phyloP scores from a whole-genome alignment of 1,140 invertebrate species.

The Drosophila oshimai region DNA sequence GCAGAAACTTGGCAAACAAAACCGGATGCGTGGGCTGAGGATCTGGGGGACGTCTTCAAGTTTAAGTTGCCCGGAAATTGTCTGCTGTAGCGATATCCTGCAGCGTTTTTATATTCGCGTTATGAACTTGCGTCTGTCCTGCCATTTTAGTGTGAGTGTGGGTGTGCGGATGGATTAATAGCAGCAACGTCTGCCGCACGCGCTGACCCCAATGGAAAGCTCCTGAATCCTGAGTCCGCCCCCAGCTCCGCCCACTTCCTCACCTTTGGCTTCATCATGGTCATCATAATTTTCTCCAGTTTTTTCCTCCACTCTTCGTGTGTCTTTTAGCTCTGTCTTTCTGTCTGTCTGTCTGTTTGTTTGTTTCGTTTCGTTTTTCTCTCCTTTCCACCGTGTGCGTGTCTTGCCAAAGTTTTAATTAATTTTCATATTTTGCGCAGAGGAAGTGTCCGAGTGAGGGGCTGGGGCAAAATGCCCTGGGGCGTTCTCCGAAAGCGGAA shows the following conservation, averaged over 20 bases:
- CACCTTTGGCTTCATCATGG: conserved; percentile 36
- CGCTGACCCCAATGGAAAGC: conserved; percentile 33
- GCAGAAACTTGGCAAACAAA: conserved; percentile 75
- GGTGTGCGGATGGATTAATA: conserved; percentile 69
- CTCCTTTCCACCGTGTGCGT: conserved; percentile 39
- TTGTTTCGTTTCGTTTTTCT: conserved; percentile 19
- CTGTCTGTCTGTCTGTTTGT: conserved; percentile 22
- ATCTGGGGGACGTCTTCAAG: conserved; percentile 53
- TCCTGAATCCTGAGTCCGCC: background rate
- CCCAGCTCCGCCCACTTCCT: conserved; percentile 17
- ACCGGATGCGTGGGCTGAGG: conserved; percentile 58
- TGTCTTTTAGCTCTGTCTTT: conserved; percentile 33
- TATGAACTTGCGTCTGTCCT: conserved; percentile 58
- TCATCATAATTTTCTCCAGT: conserved; percentile 31
- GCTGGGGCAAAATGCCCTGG: conserved; percentile 10
- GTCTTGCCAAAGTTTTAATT: conserved; percentile 70
- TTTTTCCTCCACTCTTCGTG: conserved; percentile 8
- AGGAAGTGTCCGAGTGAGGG: conserved; percentile 34
- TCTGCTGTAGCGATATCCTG: conserved; percentile 82
- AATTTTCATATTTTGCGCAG: conserved; percentile 77
- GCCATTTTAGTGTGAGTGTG: conserved; percentile 16
- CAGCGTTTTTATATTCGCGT: conserved; percentile 80
- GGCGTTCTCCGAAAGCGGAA: conserved; percentile 16
- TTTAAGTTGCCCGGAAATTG: conserved; percentile 81
- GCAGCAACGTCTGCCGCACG: conserved; percentile 65